These are phyloP conservation scores for Emydura subglobosa DNA, from an alignment of 2,113 vertebrate species.

Conservation along the genomic window DNA sequence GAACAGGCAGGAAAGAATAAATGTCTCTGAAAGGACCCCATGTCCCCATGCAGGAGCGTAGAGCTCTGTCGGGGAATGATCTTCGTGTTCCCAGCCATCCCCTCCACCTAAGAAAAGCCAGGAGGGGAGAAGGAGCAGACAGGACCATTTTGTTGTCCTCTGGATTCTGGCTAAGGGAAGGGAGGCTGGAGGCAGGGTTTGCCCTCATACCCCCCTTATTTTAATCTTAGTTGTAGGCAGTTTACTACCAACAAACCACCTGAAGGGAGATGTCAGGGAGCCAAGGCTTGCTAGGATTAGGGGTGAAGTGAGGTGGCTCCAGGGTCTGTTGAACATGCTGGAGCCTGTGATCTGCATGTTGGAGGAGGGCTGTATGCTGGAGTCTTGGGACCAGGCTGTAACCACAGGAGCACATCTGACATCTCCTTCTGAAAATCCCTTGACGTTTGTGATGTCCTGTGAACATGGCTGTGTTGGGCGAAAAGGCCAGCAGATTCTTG, in stretches of 20 bases:
- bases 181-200: background rate
- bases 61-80: background rate
- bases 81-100: background rate
- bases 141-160: background rate
- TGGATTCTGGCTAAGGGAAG: background rate
- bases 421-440: background rate
- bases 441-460: background rate
- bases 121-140: background rate
- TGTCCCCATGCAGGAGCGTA: no score
- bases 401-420: background rate
- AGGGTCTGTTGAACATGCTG: background rate
- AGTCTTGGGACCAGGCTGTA: background rate
- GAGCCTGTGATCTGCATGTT: background rate
- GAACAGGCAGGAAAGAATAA: no score
- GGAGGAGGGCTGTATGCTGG: background rate
- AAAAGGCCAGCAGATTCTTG: accelerated
- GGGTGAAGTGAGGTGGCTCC: background rate
- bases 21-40: no score
- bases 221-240: no score
- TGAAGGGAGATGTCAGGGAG: background rate
- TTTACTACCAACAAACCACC: background rate
- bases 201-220: background rate
- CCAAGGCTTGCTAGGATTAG: background rate
- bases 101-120: background rate
- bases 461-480: background rate